These are phyloP conservation scores for Hippopotamyrus pictus DNA, from an alignment of 2,797 vertebrate genomes.

Conservation along the genomic window DNA sequence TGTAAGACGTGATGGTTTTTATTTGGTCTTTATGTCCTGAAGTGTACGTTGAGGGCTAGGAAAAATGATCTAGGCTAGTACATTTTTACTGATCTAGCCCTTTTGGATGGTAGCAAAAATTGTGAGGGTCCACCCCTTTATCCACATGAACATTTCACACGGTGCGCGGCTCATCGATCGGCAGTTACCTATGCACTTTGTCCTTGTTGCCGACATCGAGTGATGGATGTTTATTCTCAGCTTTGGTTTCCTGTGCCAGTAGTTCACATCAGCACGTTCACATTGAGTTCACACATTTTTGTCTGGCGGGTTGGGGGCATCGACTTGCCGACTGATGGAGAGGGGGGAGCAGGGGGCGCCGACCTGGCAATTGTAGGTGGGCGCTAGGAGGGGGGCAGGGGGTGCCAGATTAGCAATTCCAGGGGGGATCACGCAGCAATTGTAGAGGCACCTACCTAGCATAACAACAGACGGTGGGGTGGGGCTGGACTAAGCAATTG, in stretches of 20 bases:
- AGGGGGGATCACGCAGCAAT: no score
- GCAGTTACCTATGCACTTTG: neutral
- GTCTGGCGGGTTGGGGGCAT: no score
- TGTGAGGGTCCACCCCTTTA: neutral
- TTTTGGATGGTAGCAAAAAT: neutral
- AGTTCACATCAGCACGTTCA: no score
- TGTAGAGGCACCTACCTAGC: no score
- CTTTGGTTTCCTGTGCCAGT: neutral
- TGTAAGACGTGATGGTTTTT: neutral
- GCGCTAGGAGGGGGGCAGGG: no score
- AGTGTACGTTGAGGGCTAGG: neutral
- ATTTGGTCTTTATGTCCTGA: neutral
- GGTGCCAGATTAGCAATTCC: no score
- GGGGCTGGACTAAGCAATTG: no score
- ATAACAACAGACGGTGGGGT: no score
- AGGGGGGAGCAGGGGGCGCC: no score
- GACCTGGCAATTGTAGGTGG: no score
- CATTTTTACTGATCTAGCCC: neutral
- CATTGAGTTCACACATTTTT: no score
- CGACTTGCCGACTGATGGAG: no score
- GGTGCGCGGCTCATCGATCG: neutral
- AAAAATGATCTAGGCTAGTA: neutral
- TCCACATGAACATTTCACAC: neutral
- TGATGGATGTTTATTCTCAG: neutral
- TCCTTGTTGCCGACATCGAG: neutral